Evolutionary conservation across 2,888 invertebrate species (phyloP).

Genomic region (Heliconius charithonia): DNA sequence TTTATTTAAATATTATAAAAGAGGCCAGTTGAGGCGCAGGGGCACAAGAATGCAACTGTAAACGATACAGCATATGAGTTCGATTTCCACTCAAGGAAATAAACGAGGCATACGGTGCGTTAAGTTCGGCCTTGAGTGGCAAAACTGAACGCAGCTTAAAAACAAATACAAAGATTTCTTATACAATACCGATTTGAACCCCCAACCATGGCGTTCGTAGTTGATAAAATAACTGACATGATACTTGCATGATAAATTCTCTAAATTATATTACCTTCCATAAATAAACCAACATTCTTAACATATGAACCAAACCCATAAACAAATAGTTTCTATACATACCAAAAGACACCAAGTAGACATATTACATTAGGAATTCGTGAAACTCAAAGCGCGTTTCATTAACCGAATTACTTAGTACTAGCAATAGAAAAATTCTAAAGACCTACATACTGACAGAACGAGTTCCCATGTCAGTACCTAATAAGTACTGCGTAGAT

Average conservation of each 20-base stretch:
- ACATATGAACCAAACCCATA: neutral
- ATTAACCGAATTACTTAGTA: conserved; percentile 13
- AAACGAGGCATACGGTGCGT: too few species aligned
- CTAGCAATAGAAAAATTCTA: conserved; percentile 20
- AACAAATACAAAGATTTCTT: too few species aligned
- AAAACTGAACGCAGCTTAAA: too few species aligned
- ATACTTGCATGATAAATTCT: too few species aligned
- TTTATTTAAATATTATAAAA: neutral
- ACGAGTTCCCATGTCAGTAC: conserved; percentile 26
- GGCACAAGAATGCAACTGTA: too few species aligned
- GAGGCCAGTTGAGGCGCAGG: too few species aligned
- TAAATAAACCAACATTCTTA: neutral
- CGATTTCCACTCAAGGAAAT: neutral
- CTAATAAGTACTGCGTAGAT: conserved; percentile 33
- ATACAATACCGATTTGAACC: too few species aligned
- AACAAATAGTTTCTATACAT: neutral
- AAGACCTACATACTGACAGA: conserved; percentile 33
- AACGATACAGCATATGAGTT: too few species aligned
- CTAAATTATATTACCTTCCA: neutral
- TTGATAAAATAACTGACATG: too few species aligned
- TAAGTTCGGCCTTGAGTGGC: too few species aligned
- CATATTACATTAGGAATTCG: conserved; percentile 12
- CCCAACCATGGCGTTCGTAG: too few species aligned
- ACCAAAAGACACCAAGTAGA: conserved; percentile 2
- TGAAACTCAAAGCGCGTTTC: neutral